phyloP scores from a whole-genome alignment of 2,797 vertebrate species.

The Phoeniculus purpureus region DNA sequence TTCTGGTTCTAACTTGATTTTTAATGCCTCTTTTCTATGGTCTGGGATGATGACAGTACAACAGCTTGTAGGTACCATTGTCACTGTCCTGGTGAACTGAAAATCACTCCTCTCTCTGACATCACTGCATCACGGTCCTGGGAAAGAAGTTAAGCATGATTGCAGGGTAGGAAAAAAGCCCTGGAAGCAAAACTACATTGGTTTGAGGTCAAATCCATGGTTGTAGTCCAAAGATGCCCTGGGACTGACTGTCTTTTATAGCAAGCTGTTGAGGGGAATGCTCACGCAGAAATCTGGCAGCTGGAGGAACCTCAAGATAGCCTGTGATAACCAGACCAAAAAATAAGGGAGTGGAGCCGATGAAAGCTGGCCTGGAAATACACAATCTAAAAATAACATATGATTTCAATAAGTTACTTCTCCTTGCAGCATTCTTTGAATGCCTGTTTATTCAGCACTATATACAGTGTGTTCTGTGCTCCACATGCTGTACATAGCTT shows the following conservation, averaged over 20 bases:
- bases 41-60: neutral
- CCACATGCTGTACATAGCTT: neutral
- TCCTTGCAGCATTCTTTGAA: neutral
- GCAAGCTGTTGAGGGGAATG: neutral
- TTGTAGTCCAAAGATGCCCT: neutral
- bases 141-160: conserved; percentile 34
- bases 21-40: neutral
- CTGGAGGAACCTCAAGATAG: neutral
- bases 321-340: neutral
- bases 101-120: neutral
- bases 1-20: neutral
- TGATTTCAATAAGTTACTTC: neutral
- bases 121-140: neutral
- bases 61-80: neutral
- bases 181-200: neutral
- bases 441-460: neutral
- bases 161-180: conserved; percentile 22
- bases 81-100: neutral
- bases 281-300: conserved; percentile 42
- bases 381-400: neutral
- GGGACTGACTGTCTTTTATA: conserved; percentile 21
- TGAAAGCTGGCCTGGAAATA: conserved; percentile 1
- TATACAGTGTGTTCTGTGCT: neutral
- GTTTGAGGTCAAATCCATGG: conserved; percentile 23
- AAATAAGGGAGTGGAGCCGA: neutral